These are phyloP conservation scores for Coenobita brevimanus DNA, from an alignment of 1,140 invertebrate species.

Conservation along the genomic window DNA sequence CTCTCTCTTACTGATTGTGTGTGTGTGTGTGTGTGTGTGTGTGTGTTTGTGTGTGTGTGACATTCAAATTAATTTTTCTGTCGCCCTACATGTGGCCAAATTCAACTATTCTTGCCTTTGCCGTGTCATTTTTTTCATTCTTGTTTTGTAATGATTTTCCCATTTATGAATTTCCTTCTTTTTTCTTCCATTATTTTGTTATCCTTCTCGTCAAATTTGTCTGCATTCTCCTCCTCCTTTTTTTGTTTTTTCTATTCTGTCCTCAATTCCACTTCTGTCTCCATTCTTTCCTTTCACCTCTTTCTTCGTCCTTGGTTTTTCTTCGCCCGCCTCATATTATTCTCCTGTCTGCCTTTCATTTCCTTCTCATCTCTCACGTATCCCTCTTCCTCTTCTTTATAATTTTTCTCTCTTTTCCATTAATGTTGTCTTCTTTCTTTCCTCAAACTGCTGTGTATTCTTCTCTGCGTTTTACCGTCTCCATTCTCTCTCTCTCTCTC, in stretches of 20 bases:
- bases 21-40: too few relatives aligned
- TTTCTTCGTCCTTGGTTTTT: background rate
- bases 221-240: background rate
- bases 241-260: background rate
- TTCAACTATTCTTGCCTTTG: background rate
- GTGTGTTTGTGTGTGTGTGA: too few relatives aligned
- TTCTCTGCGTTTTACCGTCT: background rate
- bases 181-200: background rate
- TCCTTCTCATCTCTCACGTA: background rate
- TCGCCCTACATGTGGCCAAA: background rate
- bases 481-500: conserved; percentile 13
- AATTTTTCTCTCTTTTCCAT: conserved; percentile 1
- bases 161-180: background rate
- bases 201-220: background rate
- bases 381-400: background rate
- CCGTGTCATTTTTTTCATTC: background rate
- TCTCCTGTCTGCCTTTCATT: background rate
- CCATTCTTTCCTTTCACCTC: background rate
- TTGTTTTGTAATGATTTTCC: background rate
- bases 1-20: too few relatives aligned
- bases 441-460: background rate
- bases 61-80: too few relatives aligned
- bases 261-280: background rate
- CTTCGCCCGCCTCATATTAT: too few relatives aligned
- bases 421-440: background rate